Evolutionary conservation across 2,888 invertebrate genomes (phyloP).

Genomic region (Silvanus unidentatus): DNA sequence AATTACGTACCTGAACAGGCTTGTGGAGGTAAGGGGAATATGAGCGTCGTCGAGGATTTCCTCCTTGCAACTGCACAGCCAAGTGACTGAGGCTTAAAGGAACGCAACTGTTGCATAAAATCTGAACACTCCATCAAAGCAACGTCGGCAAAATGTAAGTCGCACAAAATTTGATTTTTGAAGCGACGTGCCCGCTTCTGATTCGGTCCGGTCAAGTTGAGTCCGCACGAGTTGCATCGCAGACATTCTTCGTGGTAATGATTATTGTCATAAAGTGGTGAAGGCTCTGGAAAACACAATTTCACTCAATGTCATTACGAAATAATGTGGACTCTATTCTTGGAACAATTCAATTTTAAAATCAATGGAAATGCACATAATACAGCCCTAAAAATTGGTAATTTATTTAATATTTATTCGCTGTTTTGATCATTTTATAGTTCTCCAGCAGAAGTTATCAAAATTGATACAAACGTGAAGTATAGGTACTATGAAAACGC

Average conservation of each 20-base stretch:
- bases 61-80: slow-evolving; percentile 91
- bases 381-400: too few species aligned
- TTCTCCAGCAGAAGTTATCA: too few species aligned
- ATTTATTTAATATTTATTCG: too few species aligned
- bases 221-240: slow-evolving; percentile 90
- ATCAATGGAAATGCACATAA: too few species aligned
- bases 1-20: slow-evolving; percentile 77
- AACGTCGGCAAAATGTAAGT: slow-evolving; percentile 93
- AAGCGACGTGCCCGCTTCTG: slow-evolving; percentile 58
- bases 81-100: slow-evolving; percentile 92
- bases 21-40: slow-evolving; percentile 89
- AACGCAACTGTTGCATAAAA: slow-evolving; percentile 93
- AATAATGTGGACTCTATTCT: too few species aligned
- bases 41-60: slow-evolving; percentile 89
- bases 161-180: slow-evolving; percentile 91
- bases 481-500: too few species aligned
- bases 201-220: slow-evolving; percentile 88
- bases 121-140: slow-evolving; percentile 96
- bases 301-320: neutral
- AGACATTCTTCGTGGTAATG: slow-evolving; percentile 97
- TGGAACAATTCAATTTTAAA: too few species aligned
- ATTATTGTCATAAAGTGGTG: slow-evolving; percentile 89
- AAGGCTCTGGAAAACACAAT: slow-evolving; percentile 65
- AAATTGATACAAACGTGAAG: too few species aligned
- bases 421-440: too few species aligned